Evolutionary conservation across 1,140 invertebrate species (phyloP).

Genomic region (Cyrtorhinus lividipennis): DNA sequence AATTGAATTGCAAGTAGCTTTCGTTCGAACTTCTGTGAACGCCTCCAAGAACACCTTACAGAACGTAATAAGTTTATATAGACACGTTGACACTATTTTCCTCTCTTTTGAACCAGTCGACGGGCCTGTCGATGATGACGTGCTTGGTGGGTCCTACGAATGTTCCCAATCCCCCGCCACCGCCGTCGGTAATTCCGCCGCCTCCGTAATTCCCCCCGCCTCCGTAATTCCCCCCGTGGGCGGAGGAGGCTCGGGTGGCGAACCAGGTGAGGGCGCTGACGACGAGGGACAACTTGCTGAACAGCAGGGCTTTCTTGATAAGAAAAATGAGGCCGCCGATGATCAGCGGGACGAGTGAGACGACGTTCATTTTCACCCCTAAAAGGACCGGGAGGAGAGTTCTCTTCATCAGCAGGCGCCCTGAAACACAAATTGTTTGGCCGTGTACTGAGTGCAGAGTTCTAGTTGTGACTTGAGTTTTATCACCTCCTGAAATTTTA

Average conservation of each 20-base stretch:
- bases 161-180: neutral
- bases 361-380: constrained; percentile 21
- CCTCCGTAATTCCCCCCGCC: neutral
- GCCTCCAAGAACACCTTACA: too few species aligned
- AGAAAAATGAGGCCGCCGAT: constrained; percentile 20
- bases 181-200: neutral
- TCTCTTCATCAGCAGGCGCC: constrained; percentile 21
- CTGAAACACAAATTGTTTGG: constrained; percentile 20
- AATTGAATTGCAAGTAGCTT: too few species aligned
- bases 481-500: neutral
- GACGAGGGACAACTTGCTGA: constrained; percentile 22
- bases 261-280: constrained; percentile 14
- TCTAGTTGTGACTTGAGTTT: neutral
- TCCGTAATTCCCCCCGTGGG: neutral
- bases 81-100: neutral
- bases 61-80: too few species aligned
- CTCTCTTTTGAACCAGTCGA: neutral
- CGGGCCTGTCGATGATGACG: constrained; percentile 3
- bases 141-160: constrained; percentile 1
- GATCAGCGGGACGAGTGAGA: constrained; percentile 18
- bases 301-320: constrained; percentile 22
- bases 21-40: too few species aligned
- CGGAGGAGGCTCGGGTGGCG: neutral
- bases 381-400: constrained; percentile 20
- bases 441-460: too few species aligned